Percentiles rank a stretch among this genome's conserved stretches.
Evolutionary conservation across 2,797 vertebrate genomes (phyloP).

Genomic region (Schizothorax lantsangensis): DNA sequence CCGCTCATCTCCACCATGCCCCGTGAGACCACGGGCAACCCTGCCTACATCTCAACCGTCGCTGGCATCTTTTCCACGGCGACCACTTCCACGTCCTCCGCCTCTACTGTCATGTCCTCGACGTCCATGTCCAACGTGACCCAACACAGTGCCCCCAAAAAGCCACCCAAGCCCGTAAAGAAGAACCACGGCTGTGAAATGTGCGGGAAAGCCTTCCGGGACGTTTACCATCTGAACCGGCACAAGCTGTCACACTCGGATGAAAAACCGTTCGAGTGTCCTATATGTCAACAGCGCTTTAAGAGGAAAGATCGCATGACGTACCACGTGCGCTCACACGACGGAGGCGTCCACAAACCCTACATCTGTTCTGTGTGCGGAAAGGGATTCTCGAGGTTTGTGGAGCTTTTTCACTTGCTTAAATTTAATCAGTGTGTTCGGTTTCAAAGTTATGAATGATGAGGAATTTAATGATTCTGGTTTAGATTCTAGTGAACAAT

Average conservation of each 20-base stretch:
- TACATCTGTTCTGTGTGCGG: slow-evolving; percentile 98
- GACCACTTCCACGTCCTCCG: slow-evolving; percentile 90
- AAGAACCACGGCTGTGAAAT: slow-evolving; percentile 99
- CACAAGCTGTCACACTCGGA: slow-evolving; percentile 99
- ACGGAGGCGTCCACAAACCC: slow-evolving; percentile 97
- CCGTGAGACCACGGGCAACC: slow-evolving; percentile 88
- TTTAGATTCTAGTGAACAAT: not conserved
- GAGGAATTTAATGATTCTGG: not conserved
- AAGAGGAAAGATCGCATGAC: slow-evolving; percentile 99
- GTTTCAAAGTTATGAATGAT: not conserved
- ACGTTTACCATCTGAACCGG: slow-evolving; percentile 97
- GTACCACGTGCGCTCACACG: slow-evolving; percentile 98
- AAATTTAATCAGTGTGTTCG: not conserved
- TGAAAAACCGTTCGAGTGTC: slow-evolving; percentile 98
- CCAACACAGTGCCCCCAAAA: slow-evolving; percentile 85
- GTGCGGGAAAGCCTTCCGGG: slow-evolving; percentile 98
- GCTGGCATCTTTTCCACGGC: slow-evolving; percentile 95
- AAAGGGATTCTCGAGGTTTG: slow-evolving; percentile 99
- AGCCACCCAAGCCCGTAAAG: slow-evolving; percentile 96
- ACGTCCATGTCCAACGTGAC: slow-evolving; percentile 75
- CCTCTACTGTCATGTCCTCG: slow-evolving; percentile 77
- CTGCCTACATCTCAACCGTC: slow-evolving; percentile 92
- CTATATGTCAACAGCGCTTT: slow-evolving; percentile 98
- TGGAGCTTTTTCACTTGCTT: not conserved
- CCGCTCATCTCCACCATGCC: slow-evolving; percentile 94